phyloP scores from a whole-genome alignment of 2,888 invertebrate species.

The Dolomedes plantarius region DNA sequence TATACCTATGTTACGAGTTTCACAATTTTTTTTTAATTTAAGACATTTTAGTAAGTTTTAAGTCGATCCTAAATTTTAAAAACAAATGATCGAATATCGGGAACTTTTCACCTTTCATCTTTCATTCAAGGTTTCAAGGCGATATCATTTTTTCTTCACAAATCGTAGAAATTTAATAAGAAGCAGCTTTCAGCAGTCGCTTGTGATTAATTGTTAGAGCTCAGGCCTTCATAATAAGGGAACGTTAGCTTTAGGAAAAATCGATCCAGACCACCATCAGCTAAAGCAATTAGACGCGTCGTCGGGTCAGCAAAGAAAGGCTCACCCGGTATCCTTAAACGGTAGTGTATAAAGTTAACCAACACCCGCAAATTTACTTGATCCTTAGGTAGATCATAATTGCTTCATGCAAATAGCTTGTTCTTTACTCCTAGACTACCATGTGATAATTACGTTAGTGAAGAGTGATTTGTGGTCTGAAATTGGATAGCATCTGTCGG shows the following conservation, averaged over 20 bases:
- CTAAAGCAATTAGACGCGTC: slow-evolving; percentile 42
- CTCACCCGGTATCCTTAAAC: slow-evolving; percentile 16
- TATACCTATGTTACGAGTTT: no score
- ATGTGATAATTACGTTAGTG: no score
- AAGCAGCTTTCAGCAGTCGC: slow-evolving; percentile 39
- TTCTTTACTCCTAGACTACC: no score
- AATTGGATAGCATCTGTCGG: no score
- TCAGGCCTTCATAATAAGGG: slow-evolving; percentile 30
- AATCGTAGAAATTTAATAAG: slow-evolving; percentile 35
- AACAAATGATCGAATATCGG: no score
- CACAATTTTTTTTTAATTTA: no score
- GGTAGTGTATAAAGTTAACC: not conserved
- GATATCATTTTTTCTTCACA: no score
- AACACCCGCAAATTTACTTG: slow-evolving; percentile 1
- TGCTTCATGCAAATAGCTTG: not conserved
- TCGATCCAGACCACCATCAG: slow-evolving; percentile 42
- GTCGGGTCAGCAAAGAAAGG: slow-evolving; percentile 15
- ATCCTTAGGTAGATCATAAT: not conserved
- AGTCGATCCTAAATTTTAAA: no score
- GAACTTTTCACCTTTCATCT: not conserved
- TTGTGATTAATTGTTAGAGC: slow-evolving; percentile 55
- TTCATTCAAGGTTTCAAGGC: no score
- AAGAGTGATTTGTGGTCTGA: no score
- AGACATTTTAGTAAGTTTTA: no score
- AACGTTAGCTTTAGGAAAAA: slow-evolving; percentile 40